Evolutionary conservation across 2,888 invertebrate species (phyloP), one percentile per base, ranked within the genome.

Genomic region (Synanthedon formicaeformis): DNA sequence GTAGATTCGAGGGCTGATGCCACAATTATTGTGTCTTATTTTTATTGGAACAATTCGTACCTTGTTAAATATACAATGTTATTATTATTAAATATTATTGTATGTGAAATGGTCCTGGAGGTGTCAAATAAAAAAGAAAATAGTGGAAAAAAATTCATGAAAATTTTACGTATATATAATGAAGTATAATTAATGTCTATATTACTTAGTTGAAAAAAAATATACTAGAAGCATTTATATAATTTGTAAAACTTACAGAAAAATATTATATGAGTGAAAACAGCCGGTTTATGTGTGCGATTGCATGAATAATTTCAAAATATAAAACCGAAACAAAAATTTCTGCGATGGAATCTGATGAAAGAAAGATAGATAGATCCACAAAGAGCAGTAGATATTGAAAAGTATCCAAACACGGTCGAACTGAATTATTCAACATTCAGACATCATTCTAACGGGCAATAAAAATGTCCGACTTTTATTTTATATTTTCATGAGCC

Each of bases 51-150:
- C 60, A 55, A 69, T 66, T 71, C 66, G 78, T 78, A 78, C 79
- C 82, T 80, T 77, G 73, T 78, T 80, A 76, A 71, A 80, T 77
- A 81, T 75, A 79, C 73, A 73, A 71, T 79, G 78, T 81, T 81
- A 78, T 77, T 73, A 71, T 71, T 62, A 18, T 49, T 23, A 23
- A 16, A 4, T 45, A 45, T 45, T 45, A 45, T 45, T 45, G 45
- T 23, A 49, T 75, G 76, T 79, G 75, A 78, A 72, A 71, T 70
- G 78, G 76, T 75, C 73, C 78, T 66, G 81, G 76, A 73, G 58
- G 71, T 77, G 74, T 78, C 67, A 76, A 79, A 77, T 76, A 76
- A 78, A 82, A 41, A 34, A 34, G 34, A 34, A 34, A 34, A 34
- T 34, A 10, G 34, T 34, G 34, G 8, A 34, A 34, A 34, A 34